These are phyloP conservation scores for Fukomys damarensis DNA, from an alignment of 2,113 vertebrate genomes.

Conservation along the genomic window DNA sequence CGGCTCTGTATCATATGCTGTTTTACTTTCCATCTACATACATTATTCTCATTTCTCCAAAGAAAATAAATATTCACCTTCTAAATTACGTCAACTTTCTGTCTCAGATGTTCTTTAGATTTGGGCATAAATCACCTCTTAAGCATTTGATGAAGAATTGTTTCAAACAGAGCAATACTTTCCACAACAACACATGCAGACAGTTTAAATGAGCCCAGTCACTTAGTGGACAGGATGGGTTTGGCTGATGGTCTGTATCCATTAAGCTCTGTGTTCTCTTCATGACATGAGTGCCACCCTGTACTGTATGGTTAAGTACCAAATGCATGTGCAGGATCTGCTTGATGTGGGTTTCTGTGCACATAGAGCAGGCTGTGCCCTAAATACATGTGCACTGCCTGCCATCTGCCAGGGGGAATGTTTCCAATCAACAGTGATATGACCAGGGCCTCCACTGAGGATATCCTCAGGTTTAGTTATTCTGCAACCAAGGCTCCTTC, in stretches of 20 bases:
- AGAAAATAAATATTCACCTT: neutral
- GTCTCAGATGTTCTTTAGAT: neutral
- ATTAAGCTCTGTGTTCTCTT: neutral
- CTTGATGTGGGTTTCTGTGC: no score
- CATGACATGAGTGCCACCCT: neutral
- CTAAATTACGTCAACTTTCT: neutral
- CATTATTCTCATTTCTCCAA: neutral
- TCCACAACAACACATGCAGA: neutral
- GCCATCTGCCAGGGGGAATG: no score
- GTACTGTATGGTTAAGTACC: no score
- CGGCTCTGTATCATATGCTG: neutral
- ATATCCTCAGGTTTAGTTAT: neutral
- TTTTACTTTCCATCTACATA: neutral
- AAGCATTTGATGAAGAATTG: neutral
- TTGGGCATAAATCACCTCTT: neutral
- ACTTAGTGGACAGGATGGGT: neutral
- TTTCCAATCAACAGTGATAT: neutral
- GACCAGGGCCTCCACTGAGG: neutral
- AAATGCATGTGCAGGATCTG: neutral
- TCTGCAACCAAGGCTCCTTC: accelerated
- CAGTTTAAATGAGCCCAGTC: neutral
- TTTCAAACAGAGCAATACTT: neutral
- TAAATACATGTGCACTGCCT: accelerated
- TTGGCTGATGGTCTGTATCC: neutral
- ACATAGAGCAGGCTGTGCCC: accelerated